These are phyloP conservation scores for Squalus acanthias DNA, from an alignment of 2,797 vertebrate species.

Conservation along the genomic window DNA sequence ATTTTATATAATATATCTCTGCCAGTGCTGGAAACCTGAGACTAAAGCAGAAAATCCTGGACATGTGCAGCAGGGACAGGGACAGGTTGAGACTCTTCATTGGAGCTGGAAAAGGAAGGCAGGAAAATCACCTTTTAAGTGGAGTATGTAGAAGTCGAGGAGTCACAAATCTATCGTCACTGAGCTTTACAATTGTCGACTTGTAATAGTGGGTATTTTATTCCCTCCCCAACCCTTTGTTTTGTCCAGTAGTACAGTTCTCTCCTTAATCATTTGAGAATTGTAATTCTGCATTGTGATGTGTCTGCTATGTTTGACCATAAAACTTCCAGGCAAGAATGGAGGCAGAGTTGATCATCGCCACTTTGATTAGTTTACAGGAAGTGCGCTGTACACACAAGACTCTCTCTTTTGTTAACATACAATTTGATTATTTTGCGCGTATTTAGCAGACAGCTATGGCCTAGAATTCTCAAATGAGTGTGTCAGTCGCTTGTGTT, in stretches of 20 bases:
- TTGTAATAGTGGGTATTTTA: neutral
- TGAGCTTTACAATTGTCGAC: neutral
- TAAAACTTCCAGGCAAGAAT: neutral
- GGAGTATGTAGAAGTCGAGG: neutral
- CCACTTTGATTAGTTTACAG: neutral
- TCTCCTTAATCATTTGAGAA: neutral
- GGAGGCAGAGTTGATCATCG: neutral
- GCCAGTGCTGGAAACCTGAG: neutral
- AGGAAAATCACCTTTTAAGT: neutral
- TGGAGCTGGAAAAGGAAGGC: neutral
- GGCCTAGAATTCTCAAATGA: neutral
- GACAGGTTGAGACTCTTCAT: neutral
- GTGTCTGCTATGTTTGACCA: neutral
- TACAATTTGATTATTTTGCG: neutral
- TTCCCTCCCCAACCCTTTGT: neutral
- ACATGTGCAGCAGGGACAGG: too few relatives aligned
- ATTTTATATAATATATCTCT: neutral
- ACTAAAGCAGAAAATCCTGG: neutral
- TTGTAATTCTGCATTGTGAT: neutral
- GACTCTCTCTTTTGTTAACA: neutral
- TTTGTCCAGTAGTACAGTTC: neutral
- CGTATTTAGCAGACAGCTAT: neutral
- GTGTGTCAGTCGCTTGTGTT: neutral
- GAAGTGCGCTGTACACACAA: neutral
- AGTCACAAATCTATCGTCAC: neutral